phyloP scores from a whole-genome alignment of 1,140 invertebrate species.

The Bombus picipes region DNA sequence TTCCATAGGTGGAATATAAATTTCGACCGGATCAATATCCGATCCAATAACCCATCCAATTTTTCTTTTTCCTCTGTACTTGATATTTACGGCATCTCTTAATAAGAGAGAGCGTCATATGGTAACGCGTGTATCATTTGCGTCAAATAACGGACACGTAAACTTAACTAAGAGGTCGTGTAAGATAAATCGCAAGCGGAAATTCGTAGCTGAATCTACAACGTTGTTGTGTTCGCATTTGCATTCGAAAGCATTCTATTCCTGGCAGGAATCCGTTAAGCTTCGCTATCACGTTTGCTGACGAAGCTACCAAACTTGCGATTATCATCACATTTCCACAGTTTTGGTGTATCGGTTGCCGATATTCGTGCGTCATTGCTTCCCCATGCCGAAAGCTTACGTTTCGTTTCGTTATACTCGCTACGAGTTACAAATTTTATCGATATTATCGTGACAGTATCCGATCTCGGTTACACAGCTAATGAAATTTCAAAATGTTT shows the following conservation, averaged over 20 bases:
- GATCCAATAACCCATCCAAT: background rate
- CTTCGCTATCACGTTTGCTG: constrained; percentile 1
- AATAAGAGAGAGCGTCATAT: background rate
- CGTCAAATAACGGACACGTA: background rate
- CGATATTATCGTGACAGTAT: too few species aligned
- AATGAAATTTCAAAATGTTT: too few species aligned
- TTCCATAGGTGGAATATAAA: background rate
- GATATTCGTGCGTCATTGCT: background rate
- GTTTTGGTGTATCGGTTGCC: background rate
- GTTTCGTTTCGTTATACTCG: background rate
- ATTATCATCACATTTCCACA: background rate
- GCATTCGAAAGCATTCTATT: background rate
- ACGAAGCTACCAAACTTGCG: background rate
- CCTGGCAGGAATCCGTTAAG: background rate
- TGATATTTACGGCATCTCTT: background rate
- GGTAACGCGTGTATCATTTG: background rate
- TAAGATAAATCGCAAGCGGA: constrained; percentile 15
- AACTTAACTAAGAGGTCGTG: background rate
- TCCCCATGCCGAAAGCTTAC: background rate
- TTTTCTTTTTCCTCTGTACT: background rate
- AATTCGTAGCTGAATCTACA: constrained; percentile 3
- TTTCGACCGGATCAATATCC: background rate
- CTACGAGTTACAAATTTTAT: background rate
- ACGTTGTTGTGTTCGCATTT: background rate
- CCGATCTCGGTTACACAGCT: too few species aligned